phyloP scores from a whole-genome alignment of 92 coral and sea anemone genomes.

The Virgularia gustaviana region DNA sequence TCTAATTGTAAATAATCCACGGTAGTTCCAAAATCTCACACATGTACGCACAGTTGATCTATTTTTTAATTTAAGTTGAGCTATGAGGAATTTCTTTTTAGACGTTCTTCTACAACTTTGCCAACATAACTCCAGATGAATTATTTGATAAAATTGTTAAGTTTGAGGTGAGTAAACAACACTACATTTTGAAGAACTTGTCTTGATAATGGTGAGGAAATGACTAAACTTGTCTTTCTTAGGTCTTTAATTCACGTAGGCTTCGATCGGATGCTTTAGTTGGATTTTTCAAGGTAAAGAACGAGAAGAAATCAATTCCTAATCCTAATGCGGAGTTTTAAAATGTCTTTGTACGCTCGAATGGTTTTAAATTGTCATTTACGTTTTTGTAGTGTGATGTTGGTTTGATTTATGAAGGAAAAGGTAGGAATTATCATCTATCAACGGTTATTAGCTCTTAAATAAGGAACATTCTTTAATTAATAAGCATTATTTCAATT shows the following conservation, averaged over 20 bases:
- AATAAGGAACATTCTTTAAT: no score
- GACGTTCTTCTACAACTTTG: slow-evolving; percentile 86
- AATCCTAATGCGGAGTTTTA: no score
- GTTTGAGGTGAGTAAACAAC: no score
- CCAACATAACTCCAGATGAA: slow-evolving; percentile 80
- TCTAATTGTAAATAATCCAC: not conserved
- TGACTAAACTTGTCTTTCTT: not conserved
- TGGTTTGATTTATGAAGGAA: slow-evolving; percentile 66
- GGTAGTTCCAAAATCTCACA: not conserved
- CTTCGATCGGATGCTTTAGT: slow-evolving; percentile 69
- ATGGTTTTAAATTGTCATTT: not conserved
- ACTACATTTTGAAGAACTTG: not conserved
- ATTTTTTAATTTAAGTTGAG: not conserved
- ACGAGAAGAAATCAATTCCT: no score
- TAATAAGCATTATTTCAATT: no score
- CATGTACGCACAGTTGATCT: not conserved
- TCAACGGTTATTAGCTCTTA: no score
- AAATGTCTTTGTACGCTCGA: no score
- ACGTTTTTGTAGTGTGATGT: slow-evolving; percentile 72
- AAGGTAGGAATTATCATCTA: no score
- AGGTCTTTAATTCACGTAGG: slow-evolving; percentile 69
- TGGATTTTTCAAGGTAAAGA: slow-evolving; percentile 83
- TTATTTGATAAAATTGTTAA: slow-evolving; percentile 74
- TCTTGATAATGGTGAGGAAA: not conserved
- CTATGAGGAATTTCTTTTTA: slow-evolving; percentile 14